phyloP scores from a whole-genome alignment of 1,140 invertebrate genomes.

The Danaus melanippus region DNA sequence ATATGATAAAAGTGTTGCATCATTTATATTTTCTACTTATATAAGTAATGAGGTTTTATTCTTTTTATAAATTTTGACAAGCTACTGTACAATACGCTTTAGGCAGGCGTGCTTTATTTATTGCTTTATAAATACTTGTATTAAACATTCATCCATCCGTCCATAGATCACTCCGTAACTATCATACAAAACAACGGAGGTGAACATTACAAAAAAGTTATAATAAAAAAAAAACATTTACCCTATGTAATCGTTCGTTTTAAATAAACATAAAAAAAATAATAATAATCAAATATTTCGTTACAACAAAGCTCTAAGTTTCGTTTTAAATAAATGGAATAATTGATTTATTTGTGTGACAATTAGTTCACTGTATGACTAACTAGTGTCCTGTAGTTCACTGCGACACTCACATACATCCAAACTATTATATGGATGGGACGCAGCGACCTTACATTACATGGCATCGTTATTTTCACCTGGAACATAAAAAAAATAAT shows the following conservation, averaged over 20 bases:
- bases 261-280: slow-evolving; percentile 68
- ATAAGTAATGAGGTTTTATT: too few species aligned
- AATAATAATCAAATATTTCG: slow-evolving; percentile 48
- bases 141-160: slow-evolving; percentile 19
- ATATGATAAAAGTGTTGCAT: too few species aligned
- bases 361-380: slow-evolving; percentile 43
- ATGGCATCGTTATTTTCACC: slow-evolving; percentile 65
- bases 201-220: slow-evolving; percentile 46
- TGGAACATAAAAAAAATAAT: slow-evolving; percentile 30
- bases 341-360: slow-evolving; percentile 61
- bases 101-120: slow-evolving; percentile 47
- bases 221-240: slow-evolving; percentile 54
- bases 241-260: slow-evolving; percentile 57
- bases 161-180: slow-evolving; percentile 25
- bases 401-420: slow-evolving; percentile 37
- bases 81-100: slow-evolving; percentile 32
- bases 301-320: slow-evolving; percentile 59
- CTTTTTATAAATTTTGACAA: slow-evolving; percentile 24
- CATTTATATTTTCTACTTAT: too few species aligned
- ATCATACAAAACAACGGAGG: slow-evolving; percentile 57
- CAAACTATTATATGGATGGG: slow-evolving; percentile 40
- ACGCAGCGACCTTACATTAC: slow-evolving; percentile 60
- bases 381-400: slow-evolving; percentile 33
- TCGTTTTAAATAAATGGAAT: slow-evolving; percentile 64
- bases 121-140: slow-evolving; percentile 35